Evolutionary conservation across 2,113 vertebrate species (phyloP), one percentile per base, ranked within the genome.

Genomic region (Notiomystis cincta): DNA sequence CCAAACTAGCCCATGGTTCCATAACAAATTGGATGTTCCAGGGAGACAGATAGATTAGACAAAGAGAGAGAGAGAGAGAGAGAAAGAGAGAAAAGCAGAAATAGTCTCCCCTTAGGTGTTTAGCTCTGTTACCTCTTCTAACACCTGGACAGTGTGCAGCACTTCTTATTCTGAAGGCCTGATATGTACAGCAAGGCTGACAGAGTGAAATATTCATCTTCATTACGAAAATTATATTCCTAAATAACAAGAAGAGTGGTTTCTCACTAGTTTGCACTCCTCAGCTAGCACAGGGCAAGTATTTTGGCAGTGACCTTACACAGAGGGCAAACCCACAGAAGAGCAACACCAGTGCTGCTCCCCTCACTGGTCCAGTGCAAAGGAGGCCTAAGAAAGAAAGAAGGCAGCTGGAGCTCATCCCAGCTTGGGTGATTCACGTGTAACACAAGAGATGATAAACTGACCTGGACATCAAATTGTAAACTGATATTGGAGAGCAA

Each of bases 101-200:
- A 57, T 3, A 58, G 2, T 40, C 33, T 91, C 50, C 9, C 33
- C 27, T 6, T 27, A 53, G 25, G 64, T 22, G 11, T 10, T 76
- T 28, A 71, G 15, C 13, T 54, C 66, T 44, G 4, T 6, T 21
- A 24, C 5, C 40, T 30, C 51, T 62, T 70, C 50, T 44, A 66
- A 27, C 8, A 45, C 15, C 31, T 3, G 0, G 16, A 24, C 3
- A 11, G 48, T 11, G 8, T 0, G 0, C n/a, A 57, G 62, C 27
- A 33, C 72, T 92, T 64, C 47, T 38, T 11, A 61, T 51, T 87
- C 50, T 53, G 45, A 82, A 79, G 67, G 50, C 12, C 31, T 8
- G 1, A n/a, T 30, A 57, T 0, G 11, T 56, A 65, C 38, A 56
- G 53, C 12, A 3, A 66, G 56, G 60, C 35, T 89, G 35, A 57